A percentile compares a stretch with the other conserved stretches of the same genome.
phyloP scores from a whole-genome alignment of 2,888 invertebrate species.

The Opisthograptis luteolata region DNA sequence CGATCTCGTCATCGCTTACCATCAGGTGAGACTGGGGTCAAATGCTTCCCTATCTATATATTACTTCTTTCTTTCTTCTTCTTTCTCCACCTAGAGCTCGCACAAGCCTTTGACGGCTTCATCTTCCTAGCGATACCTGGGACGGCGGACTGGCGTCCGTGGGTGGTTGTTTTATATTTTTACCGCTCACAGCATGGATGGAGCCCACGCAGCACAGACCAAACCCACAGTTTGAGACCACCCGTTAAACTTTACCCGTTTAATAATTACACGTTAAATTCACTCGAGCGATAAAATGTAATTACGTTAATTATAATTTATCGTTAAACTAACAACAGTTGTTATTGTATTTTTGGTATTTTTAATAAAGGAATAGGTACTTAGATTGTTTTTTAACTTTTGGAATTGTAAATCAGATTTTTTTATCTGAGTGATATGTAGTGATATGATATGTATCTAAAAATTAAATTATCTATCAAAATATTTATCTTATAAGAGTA shows the following conservation, averaged over 20 bases:
- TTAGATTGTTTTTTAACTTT: background rate
- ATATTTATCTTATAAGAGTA: slow-evolving; percentile 11
- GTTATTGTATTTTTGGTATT: slow-evolving; percentile 4
- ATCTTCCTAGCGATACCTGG: no score
- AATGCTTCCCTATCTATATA: no score
- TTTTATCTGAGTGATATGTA: no score
- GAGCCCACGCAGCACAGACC: slow-evolving; percentile 11
- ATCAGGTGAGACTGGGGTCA: no score
- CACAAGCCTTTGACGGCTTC: no score
- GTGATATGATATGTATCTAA: no score
- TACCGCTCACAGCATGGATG: slow-evolving; percentile 10
- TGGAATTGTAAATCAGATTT: no score
- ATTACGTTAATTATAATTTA: slow-evolving; percentile 15
- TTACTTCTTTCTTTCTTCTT: no score
- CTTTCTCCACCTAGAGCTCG: no score
- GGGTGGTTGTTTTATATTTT: slow-evolving; percentile 19
- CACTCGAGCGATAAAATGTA: slow-evolving; percentile 14
- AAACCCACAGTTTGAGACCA: slow-evolving; percentile 20
- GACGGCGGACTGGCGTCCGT: no score
- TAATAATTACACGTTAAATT: slow-evolving; percentile 19
- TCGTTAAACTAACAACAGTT: background rate
- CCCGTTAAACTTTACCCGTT: slow-evolving; percentile 16
- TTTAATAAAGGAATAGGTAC: background rate
- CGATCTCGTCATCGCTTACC: no score
- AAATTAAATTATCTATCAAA: background rate